Conservation (phyloP, 1,140 invertebrate genomes). For the Eumaeus atala region DNA sequence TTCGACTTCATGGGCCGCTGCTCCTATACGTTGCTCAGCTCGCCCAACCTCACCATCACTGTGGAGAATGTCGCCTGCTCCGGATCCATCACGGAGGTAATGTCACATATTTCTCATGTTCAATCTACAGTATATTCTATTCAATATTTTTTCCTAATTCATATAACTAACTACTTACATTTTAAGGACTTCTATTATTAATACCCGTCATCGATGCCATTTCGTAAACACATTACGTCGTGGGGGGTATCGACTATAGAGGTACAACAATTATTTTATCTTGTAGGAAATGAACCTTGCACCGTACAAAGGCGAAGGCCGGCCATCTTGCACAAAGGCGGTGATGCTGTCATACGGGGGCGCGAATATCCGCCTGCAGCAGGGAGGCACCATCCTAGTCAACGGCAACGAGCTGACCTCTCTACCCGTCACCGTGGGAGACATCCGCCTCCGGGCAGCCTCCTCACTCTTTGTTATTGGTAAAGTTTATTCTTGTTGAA, state of each 20-base stretch:
- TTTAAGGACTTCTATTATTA: no score
- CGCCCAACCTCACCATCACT: constrained; percentile 81
- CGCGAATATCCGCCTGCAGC: constrained; percentile 80
- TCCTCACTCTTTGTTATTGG: constrained; percentile 85
- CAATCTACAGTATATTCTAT: no score
- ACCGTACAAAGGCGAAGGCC: constrained; percentile 66
- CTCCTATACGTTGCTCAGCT: constrained; percentile 85
- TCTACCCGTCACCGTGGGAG: constrained; percentile 78
- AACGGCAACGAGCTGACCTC: constrained; percentile 81
- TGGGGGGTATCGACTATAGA: no score
- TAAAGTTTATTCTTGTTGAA: constrained; percentile 31
- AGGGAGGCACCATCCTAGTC: constrained; percentile 79
- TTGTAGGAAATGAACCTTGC: constrained; percentile 79
- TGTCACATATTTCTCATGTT: no score
- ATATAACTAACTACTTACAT: no score
- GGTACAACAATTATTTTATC: no score
- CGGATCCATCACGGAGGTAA: constrained; percentile 82
- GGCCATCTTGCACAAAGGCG: constrained; percentile 88
- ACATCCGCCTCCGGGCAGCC: constrained; percentile 78
- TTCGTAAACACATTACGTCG: no score
- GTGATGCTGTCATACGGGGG: constrained; percentile 77
- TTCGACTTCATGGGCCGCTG: constrained; percentile 94
- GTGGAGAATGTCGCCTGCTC: constrained; percentile 88
- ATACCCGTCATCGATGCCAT: not conserved
- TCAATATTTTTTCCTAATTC: no score